Evolutionary conservation across 2,113 vertebrate species (phyloP).

Genomic region (Oxygymnocypris stewartii): DNA sequence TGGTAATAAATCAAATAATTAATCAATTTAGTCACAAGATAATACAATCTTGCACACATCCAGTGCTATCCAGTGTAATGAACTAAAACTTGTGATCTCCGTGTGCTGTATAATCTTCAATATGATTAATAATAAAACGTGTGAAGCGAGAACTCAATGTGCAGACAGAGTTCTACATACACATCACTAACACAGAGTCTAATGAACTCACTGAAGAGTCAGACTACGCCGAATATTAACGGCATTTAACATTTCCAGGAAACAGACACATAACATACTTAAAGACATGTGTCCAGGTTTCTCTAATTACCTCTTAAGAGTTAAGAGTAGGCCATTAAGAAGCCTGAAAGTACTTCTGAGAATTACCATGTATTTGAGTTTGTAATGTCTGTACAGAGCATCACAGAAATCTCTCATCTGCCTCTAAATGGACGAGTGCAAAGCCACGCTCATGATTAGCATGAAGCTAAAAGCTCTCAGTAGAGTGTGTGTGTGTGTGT

Average conservation of each 20-base stretch:
- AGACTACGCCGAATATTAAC: background rate
- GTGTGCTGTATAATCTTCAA: background rate
- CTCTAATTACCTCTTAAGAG: slow-evolving; percentile 63
- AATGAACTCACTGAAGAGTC: background rate
- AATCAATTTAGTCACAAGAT: background rate
- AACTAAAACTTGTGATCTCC: background rate
- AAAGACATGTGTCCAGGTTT: background rate
- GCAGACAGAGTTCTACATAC: too few relatives aligned
- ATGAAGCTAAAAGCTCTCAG: background rate
- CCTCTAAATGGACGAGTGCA: background rate
- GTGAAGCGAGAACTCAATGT: background rate
- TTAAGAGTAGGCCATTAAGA: slow-evolving; percentile 63
- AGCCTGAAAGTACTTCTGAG: slow-evolving; percentile 40
- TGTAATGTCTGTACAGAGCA: background rate
- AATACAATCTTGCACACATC: too few relatives aligned
- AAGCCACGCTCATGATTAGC: background rate
- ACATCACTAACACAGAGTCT: background rate
- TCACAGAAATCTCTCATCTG: background rate
- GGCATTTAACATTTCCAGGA: background rate
- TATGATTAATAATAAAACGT: background rate
- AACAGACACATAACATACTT: background rate
- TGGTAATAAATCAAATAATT: background rate
- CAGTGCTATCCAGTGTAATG: background rate
- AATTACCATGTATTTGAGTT: slow-evolving; percentile 21
- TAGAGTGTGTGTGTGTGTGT: background rate